phyloP scores from a whole-genome alignment of 2,797 vertebrate genomes.

The Darevskia mixta region DNA sequence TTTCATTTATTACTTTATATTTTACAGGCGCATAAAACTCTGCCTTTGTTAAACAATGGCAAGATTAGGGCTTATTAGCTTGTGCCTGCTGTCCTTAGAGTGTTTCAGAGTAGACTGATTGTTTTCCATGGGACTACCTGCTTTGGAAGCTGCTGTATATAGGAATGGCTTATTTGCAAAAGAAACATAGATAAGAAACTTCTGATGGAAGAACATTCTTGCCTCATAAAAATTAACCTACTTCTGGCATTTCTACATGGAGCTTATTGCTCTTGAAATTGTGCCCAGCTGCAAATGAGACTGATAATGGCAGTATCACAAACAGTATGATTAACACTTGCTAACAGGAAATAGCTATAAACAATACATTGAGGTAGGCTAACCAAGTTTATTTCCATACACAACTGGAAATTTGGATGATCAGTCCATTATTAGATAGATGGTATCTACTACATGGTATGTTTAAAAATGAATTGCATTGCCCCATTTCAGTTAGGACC shows the following conservation, averaged over 20 bases:
- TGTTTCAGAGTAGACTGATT: slow-evolving; percentile 3
- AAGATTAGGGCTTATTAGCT: slow-evolving; percentile 24
- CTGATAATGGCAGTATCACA: background rate
- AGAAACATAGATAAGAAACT: slow-evolving; percentile 18
- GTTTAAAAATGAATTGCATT: too few relatives aligned
- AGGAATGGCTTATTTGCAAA: background rate
- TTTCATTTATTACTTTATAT: slow-evolving; percentile 27
- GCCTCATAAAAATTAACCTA: background rate
- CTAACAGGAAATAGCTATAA: background rate
- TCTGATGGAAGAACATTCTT: slow-evolving; percentile 11
- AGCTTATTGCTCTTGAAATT: slow-evolving; percentile 31
- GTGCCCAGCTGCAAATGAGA: background rate
- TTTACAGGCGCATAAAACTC: slow-evolving; percentile 43
- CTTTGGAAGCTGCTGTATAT: background rate
- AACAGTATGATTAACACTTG: slow-evolving; percentile 25
- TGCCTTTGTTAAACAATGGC: slow-evolving; percentile 48
- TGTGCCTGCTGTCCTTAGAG: background rate
- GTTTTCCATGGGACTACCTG: background rate
- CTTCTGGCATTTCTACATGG: background rate
- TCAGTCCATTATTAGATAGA: too few relatives aligned
- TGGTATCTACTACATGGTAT: too few relatives aligned
- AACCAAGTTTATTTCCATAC: background rate
- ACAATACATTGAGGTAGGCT: background rate
- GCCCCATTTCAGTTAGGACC: too few relatives aligned
- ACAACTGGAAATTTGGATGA: background rate